These are phyloP conservation scores for Epirrhoe tristata DNA, from an alignment of 2,888 invertebrate genomes.

Conservation along the genomic window DNA sequence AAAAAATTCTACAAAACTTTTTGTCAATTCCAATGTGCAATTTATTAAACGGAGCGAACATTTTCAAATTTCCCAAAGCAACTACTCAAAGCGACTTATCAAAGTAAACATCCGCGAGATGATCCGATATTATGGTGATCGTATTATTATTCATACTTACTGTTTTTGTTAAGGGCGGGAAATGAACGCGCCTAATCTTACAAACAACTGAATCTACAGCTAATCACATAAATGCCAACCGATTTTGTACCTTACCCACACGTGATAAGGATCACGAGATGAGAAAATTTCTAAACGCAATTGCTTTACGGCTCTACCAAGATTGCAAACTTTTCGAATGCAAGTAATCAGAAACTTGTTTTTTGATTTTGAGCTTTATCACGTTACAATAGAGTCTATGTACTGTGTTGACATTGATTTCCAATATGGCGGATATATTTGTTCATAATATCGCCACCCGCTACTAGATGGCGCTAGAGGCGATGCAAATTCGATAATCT, in stretches of 20 bases:
- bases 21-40: slow-evolving; percentile 24
- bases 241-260: slow-evolving; percentile 8
- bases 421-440: slow-evolving; percentile 41
- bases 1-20: background rate
- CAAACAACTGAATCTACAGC: slow-evolving; percentile 53
- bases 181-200: slow-evolving; percentile 76
- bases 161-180: slow-evolving; percentile 80
- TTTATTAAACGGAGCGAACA: slow-evolving; percentile 28
- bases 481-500: slow-evolving; percentile 82
- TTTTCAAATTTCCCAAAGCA: slow-evolving; percentile 52
- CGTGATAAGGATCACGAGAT: slow-evolving; percentile 13
- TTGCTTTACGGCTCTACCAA: background rate
- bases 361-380: slow-evolving; percentile 52
- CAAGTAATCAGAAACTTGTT: slow-evolving; percentile 9
- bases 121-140: slow-evolving; percentile 81
- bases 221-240: slow-evolving; percentile 28
- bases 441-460: slow-evolving; percentile 60
- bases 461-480: slow-evolving; percentile 79
- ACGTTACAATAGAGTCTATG: background rate
- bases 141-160: slow-evolving; percentile 84
- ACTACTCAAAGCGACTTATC: slow-evolving; percentile 67
- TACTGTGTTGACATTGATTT: background rate
- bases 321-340: slow-evolving; percentile 19
- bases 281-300: background rate
- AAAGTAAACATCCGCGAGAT: slow-evolving; percentile 77